phyloP scores from a whole-genome alignment of 2,797 vertebrate genomes.

The Rhynchonycteris naso region DNA sequence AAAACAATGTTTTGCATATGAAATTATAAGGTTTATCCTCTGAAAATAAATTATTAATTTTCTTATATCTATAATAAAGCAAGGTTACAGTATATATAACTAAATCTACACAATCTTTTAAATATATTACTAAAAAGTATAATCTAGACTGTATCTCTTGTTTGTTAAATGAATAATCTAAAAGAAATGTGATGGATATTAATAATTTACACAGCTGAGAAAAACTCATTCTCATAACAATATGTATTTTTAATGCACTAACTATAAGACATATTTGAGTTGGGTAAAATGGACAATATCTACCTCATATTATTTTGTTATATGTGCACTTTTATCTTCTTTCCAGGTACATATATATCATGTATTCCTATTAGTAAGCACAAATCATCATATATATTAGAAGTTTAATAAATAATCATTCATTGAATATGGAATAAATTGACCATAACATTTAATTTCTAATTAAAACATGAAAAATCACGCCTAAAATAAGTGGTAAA shows the following conservation, averaged over 20 bases:
- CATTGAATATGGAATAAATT: not conserved
- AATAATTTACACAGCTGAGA: conserved; percentile 39
- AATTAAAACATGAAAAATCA: conserved; percentile 22
- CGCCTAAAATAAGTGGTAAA: not conserved
- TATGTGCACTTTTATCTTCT: not conserved
- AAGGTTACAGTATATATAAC: not conserved
- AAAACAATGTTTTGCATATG: conserved; percentile 44
- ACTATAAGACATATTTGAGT: not conserved
- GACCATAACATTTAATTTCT: not conserved
- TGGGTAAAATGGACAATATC: not conserved
- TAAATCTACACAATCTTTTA: not conserved
- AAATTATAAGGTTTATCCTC: not conserved
- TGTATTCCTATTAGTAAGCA: not conserved
- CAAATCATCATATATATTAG: not conserved
- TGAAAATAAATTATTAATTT: conserved; percentile 67
- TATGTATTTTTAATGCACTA: not conserved
- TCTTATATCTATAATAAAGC: conserved; percentile 37
- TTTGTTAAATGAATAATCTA: conserved; percentile 45
- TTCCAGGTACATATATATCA: not conserved
- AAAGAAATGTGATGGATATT: conserved; percentile 10
- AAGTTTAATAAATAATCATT: not conserved
- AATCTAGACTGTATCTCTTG: not conserved
- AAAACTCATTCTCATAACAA: conserved; percentile 9
- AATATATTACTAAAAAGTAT: conserved; percentile 25
- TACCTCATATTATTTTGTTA: not conserved